Conservation (phyloP, 1,140 invertebrate genomes). For the Caenorhabditis remanei region DNA sequence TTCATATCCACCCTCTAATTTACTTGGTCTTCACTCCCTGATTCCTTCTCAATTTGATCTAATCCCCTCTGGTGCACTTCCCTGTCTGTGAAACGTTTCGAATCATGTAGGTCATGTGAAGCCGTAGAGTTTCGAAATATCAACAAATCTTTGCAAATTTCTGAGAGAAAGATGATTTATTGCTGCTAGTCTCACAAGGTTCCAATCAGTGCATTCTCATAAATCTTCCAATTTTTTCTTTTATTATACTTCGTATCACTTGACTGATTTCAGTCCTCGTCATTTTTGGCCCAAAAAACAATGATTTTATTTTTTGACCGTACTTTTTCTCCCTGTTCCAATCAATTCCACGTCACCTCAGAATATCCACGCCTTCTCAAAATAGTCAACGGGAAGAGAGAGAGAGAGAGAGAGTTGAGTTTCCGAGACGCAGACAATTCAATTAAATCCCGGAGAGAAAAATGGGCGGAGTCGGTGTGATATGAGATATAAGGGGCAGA, state of each 20-base stretch:
- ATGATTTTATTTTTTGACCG: not conserved
- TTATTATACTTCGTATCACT: not conserved
- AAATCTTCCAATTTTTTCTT: not conserved
- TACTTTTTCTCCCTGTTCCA: not conserved
- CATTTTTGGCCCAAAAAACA: not conserved
- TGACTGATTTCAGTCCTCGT: not conserved
- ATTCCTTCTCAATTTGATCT: not conserved
- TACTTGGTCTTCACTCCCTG: no score
- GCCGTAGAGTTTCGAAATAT: not conserved
- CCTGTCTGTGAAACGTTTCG: not conserved
- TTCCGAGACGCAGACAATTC: slow-evolving; percentile 25
- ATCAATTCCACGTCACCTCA: not conserved
- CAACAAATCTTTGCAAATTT: not conserved
- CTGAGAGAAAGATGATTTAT: not conserved
- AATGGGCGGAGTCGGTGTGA: slow-evolving; percentile 11
- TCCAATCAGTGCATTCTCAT: not conserved
- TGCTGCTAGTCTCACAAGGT: not conserved
- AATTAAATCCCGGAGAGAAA: not conserved
- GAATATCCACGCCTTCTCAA: not conserved
- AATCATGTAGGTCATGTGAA: not conserved
- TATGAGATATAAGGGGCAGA: slow-evolving; percentile 3
- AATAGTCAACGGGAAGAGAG: not conserved
- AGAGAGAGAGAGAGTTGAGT: slow-evolving; percentile 1
- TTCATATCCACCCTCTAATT: no score
- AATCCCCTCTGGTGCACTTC: not conserved